Evolutionary conservation across 2,113 vertebrate species (phyloP).

Genomic region (Tachycineta bicolor): DNA sequence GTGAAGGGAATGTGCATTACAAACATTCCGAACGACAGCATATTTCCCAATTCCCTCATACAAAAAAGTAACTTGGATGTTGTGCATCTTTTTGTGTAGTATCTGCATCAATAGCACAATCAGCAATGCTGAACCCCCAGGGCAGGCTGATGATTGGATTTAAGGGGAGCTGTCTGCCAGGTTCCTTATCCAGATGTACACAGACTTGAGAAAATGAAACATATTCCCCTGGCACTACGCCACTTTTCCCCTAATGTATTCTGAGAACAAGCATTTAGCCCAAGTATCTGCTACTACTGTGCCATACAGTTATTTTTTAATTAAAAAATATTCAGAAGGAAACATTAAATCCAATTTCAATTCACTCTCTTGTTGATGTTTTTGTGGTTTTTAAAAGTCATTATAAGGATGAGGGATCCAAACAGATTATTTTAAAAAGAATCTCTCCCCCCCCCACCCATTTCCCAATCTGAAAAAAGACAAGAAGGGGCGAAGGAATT

Average conservation of each 20-base stretch:
- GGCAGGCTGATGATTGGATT: background rate
- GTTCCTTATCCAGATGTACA: background rate
- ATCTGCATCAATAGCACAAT: background rate
- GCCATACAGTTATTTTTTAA: background rate
- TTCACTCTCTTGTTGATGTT: background rate
- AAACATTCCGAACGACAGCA: fast-evolving
- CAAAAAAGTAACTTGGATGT: background rate
- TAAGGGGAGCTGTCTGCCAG: background rate
- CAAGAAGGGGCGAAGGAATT: background rate
- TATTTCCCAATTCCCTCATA: background rate
- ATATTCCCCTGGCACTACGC: background rate
- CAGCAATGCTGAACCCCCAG: background rate
- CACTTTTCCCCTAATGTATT: background rate
- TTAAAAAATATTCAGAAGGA: background rate
- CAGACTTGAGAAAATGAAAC: background rate
- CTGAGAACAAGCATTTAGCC: background rate
- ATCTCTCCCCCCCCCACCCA: too few species aligned
- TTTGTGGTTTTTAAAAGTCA: background rate
- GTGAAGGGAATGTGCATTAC: background rate
- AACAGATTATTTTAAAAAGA: background rate
- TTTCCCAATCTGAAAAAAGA: background rate
- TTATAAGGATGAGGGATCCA: background rate
- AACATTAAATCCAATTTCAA: background rate
- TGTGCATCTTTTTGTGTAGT: background rate
- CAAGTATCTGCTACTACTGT: background rate